phyloP scores from a whole-genome alignment of 2,888 invertebrate species.

The Lutraria lutraria region DNA sequence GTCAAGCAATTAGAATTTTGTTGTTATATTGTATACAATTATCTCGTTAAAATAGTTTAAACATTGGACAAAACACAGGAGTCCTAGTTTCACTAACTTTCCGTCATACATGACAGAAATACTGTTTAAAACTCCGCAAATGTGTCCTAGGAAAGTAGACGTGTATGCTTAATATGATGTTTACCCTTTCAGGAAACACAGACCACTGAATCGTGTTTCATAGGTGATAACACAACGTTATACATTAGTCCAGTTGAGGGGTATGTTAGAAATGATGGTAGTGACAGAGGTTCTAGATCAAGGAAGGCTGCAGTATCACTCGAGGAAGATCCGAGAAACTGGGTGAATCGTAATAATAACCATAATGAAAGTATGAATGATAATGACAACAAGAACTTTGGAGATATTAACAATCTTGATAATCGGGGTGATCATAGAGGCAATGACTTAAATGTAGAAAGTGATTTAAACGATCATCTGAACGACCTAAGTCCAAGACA shows the following conservation, averaged over 20 bases:
- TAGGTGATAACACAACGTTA: constrained; percentile 52
- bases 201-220: constrained; percentile 67
- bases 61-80: no score
- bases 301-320: constrained; percentile 68
- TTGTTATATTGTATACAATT: no score
- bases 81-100: no score
- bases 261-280: constrained; percentile 47
- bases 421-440: constrained; percentile 27
- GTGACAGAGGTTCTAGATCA: constrained; percentile 58
- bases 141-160: no score
- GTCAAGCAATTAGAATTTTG: neutral
- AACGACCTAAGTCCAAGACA: constrained; percentile 62
- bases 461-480: constrained; percentile 54
- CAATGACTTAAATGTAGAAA: constrained; percentile 46
- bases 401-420: constrained; percentile 19
- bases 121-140: no score
- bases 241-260: constrained; percentile 66
- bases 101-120: no score
- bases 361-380: constrained; percentile 38
- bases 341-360: constrained; percentile 52
- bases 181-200: constrained; percentile 62
- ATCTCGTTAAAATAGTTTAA: no score
- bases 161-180: neutral
- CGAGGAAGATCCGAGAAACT: constrained; percentile 54
- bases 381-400: constrained; percentile 39